phyloP scores from a whole-genome alignment of 2,113 vertebrate species.

The Willisornis vidua region DNA sequence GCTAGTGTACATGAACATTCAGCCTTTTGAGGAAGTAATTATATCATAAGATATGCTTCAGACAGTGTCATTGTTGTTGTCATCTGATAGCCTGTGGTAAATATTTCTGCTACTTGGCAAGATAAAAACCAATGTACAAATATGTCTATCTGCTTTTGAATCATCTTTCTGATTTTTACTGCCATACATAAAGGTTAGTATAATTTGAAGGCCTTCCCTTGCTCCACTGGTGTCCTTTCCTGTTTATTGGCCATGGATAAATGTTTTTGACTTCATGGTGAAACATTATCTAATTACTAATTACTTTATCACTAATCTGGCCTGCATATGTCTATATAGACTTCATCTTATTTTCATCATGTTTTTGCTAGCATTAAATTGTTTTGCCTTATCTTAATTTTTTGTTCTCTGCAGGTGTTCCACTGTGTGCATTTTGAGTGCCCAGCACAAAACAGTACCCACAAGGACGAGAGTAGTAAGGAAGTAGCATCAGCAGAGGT shows the following conservation, averaged over 20 bases:
- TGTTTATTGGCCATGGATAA: background rate
- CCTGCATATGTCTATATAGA: background rate
- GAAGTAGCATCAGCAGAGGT: conserved; percentile 64
- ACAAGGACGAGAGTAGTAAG: conserved; percentile 82
- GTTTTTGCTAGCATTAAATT: background rate
- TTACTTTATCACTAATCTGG: background rate
- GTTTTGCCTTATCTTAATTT: background rate
- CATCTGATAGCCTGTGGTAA: background rate
- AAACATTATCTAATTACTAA: background rate
- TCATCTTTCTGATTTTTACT: background rate
- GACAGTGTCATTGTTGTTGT: background rate
- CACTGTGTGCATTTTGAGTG: conserved; percentile 99
- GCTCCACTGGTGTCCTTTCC: background rate
- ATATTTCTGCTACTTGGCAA: background rate
- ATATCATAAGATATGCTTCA: background rate
- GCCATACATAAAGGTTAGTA: background rate
- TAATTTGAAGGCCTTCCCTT: background rate
- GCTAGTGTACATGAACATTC: background rate
- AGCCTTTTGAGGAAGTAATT: conserved; percentile 8
- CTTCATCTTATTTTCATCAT: background rate
- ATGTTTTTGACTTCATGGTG: background rate
- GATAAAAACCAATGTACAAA: background rate
- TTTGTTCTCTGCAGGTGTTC: conserved; percentile 84
- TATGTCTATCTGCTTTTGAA: background rate
- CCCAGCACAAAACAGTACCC: conserved; percentile 84